phyloP scores from a whole-genome alignment of 2,888 invertebrate genomes.

The Ophioninae sp. region DNA sequence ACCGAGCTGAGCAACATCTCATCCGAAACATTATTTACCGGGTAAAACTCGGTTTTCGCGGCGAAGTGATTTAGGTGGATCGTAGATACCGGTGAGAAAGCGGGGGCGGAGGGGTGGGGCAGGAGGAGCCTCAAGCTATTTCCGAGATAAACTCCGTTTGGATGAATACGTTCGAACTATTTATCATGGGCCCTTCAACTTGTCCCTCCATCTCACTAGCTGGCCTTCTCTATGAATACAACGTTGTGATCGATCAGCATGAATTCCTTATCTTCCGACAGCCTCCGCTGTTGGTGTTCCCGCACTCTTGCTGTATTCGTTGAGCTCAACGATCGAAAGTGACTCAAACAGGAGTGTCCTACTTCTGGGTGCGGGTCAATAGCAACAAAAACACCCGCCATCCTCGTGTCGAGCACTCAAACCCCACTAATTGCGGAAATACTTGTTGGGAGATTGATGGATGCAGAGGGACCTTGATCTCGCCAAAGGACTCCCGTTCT shows the following conservation, averaged over 20 bases:
- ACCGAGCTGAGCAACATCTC: not conserved
- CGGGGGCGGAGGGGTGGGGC: not conserved
- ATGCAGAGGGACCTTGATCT: not conserved
- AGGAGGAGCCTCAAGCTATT: constrained; percentile 35
- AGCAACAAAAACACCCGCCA: not conserved
- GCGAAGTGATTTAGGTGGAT: constrained; percentile 24
- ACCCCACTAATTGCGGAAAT: not conserved
- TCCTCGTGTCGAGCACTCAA: not conserved
- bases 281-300: not conserved
- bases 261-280: not conserved
- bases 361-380: constrained; percentile 1
- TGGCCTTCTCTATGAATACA: constrained; percentile 14
- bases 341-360: constrained; percentile 10
- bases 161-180: constrained; percentile 12
- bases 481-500: too few relatives aligned
- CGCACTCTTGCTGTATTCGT: not conserved
- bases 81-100: not conserved
- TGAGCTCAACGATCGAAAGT: not conserved
- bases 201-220: not conserved
- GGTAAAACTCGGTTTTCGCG: constrained; percentile 16
- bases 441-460: not conserved
- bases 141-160: constrained; percentile 34
- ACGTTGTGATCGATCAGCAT: not conserved
- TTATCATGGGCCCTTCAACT: constrained; percentile 29
- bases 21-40: constrained; percentile 34